A percentile compares a stretch with the other conserved stretches of the same genome.
These are phyloP conservation scores for Eptatretus burgeri DNA, from an alignment of 2,113 vertebrate genomes.

Conservation along the genomic window DNA sequence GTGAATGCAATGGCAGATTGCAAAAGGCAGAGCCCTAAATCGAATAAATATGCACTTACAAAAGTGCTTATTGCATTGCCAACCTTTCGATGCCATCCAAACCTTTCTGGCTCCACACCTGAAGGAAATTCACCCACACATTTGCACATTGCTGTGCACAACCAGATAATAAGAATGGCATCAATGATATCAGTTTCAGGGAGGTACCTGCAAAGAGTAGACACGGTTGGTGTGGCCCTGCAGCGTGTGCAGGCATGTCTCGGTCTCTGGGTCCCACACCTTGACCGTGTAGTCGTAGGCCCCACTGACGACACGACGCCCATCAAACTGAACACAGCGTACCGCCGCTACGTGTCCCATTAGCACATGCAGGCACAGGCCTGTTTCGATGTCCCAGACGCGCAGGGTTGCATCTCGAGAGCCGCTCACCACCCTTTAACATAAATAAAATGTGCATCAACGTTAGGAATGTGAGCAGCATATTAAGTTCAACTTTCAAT, in stretches of 20 bases:
- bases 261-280: conserved; percentile 19
- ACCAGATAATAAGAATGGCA: not conserved
- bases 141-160: not conserved
- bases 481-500: too few relatives aligned
- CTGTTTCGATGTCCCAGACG: conserved; percentile 19
- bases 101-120: conserved; percentile 5
- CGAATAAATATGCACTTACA: too few relatives aligned
- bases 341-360: conserved; percentile 19
- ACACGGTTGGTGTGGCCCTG: conserved; percentile 20
- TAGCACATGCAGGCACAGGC: conserved; percentile 18
- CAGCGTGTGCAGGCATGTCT: conserved; percentile 19
- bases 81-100: too few relatives aligned
- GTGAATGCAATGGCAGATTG: too few relatives aligned
- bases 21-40: too few relatives aligned
- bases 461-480: too few relatives aligned
- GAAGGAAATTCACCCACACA: not conserved
- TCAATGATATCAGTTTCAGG: not conserved
- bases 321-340: conserved; percentile 17
- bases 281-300: conserved; percentile 20
- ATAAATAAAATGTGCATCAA: too few relatives aligned
- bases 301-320: conserved; percentile 17
- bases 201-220: conserved; percentile 17
- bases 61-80: too few relatives aligned
- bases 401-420: conserved; percentile 16
- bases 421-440: conserved; percentile 18